Evolutionary conservation across 2,888 invertebrate species (phyloP), one percentile per base, ranked within the genome.

Genomic region (Phortica magna): DNA sequence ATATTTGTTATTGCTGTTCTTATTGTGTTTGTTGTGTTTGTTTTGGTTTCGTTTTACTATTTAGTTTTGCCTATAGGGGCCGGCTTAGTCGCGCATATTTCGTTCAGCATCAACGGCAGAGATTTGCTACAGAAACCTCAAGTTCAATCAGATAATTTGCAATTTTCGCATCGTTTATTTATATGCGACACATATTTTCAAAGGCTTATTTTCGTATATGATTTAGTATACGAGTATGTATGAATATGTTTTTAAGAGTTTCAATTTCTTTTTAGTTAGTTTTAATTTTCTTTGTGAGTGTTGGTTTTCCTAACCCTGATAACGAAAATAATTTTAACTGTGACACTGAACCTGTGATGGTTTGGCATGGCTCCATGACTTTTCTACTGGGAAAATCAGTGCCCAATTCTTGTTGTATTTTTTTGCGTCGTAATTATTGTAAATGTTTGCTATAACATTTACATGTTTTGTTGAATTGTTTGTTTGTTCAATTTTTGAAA

Each of bases 71-170:
- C 48, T 14, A 48, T 48, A 7, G 48, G 48, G 48, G 48, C 48
- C 48, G 48, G 48, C 48, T 48, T 48, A 48, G 10, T 48, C 14
- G 48, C 48, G 14, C 14, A 12, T 48, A 31, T 31, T 31, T 31
- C 5, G 31, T 31, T 31, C 31, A 31, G 31, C 31, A 31, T 31
- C 31, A 31, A 31, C 31, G 31, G 31, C 31, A 31, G 48, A 14
- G 48, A 14, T 14, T 48, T 9, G 48, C 48, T 48, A 48, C 48
- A 48, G 31, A 17, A 67, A 22, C 53, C 31, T 82, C 83, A 83
- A 83, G 83, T 83, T 83, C 83, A 83, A 75, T 80, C 77, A 70
- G 76, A 76, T 80, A 78, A 80, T 80, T 81, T 83, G 73, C 71
- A 71, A 65, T 65, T 73, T 55, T 41, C 39, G 22, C 42, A 14